Evolutionary conservation across 2,888 invertebrate genomes (phyloP).

Genomic region (Ennomos fuscantarius): DNA sequence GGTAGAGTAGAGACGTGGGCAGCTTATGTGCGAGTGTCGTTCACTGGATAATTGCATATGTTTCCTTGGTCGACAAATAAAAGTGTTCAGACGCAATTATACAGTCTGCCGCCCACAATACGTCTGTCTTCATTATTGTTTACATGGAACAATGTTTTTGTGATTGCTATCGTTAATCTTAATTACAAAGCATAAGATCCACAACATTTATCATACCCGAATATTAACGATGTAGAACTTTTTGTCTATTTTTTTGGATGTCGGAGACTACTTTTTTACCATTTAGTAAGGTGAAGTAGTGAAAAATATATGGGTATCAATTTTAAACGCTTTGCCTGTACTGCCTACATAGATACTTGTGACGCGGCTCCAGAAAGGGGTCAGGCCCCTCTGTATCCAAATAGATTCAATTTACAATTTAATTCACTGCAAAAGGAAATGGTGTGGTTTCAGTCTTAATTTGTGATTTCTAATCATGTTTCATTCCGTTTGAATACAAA

Average conservation of each 20-base stretch:
- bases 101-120: constrained; percentile 53
- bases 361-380: no score
- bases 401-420: no score
- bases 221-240: not conserved
- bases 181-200: constrained; percentile 3
- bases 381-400: no score
- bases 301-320: no score
- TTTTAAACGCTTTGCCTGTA: no score
- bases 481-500: no score
- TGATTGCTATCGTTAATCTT: constrained; percentile 23
- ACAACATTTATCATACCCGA: constrained; percentile 5
- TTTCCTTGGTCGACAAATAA: constrained; percentile 42
- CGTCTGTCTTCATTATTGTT: constrained; percentile 35
- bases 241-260: not conserved
- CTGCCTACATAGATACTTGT: no score
- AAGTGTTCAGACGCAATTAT: constrained; percentile 52
- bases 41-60: constrained; percentile 56
- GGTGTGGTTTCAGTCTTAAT: no score
- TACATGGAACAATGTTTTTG: constrained; percentile 26
- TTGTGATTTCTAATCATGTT: no score
- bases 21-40: constrained; percentile 46
- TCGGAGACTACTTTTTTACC: not conserved
- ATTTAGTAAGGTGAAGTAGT: no score
- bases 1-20: constrained; percentile 51
- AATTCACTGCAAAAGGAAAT: no score